Evolutionary conservation across 2,888 invertebrate species (phyloP), one percentile per base, ranked within the genome.

Genomic region (Horisme vitalbata): DNA sequence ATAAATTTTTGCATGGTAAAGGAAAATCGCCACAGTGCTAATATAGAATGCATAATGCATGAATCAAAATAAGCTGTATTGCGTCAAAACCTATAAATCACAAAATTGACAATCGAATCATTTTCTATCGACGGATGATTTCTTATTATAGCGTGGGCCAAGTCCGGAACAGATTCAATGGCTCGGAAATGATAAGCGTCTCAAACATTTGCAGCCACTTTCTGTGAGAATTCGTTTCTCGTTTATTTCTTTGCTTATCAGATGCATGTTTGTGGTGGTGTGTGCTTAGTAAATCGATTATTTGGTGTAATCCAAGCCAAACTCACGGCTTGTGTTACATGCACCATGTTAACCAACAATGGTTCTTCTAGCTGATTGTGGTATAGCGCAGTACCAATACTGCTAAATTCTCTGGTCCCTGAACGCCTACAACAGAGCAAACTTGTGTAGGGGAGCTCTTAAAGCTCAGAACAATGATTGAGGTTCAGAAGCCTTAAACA

Each of bases 151-250:
- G 71, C 56, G 58, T 50, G 56, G 70, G 68, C 68, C 63, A 67
- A 72, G 70, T 62, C 66, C 64, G 71, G 61, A 55, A 48, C 54
- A 59, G 48, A 59, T 66, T 69, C 77, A 79, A 79, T 79, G 75
- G 75, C 36, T 69, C 57, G 75, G 71, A 79, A 79, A 75, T 75
- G 79, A 79, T 78, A 79, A 79, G 75, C 74, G 71, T 63, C 68
- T 65, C 63, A 61, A 68, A 68, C 68, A 68, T 52, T 70, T 64
- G 61, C 62, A 70, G 66, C 64, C 63, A 67, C 72, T 55, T 68
- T 66, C 61, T 64, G 56, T 58, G 59, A 41, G 33, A 41, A 50
- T 56, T 36, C 44, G 41, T 49, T 43, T 43, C 41, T 45, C 36
- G 46, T 50, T 43, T 45, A 33, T 49, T 46, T 10, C 1, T 33